Base-by-base conservation (phyloP, 30 jellyfish, hydroid and myxozoan species). In the Chrysaora quinquecirrha region DNA sequence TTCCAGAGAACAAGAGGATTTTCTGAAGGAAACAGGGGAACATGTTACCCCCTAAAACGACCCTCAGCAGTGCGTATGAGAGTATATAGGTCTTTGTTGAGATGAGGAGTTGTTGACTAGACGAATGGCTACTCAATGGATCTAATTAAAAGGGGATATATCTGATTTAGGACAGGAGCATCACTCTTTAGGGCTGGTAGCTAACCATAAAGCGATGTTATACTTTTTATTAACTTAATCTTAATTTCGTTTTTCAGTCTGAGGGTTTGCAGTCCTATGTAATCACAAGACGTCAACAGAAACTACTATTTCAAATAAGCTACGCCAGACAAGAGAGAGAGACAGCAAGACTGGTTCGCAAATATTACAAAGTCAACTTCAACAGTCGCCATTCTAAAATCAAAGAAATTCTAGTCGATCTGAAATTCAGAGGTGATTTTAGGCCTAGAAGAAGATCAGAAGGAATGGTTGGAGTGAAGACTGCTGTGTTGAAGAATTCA, bases 341-440 rank as follows among this genome's bases (percentile, higher is more conserved):
- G 34, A 58, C 95, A 19, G 71, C 34, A 33, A 28, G 89, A 25
- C 58, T 85, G 47, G 82, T 73, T 31, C 27, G 62, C 3, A 85
- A 75, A 50, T 85, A 73, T 63, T 62, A 60, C 74, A 74, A 74
- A 49, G 49, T 28, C 46, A 35, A 85, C 22, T 73, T 75, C 87
- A 35, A 66, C 9, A 25, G 50, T 0, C 95, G 73, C 32, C 71
- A 74, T 12, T 19, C 21, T 23, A 85, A 85, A 71, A 85, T 85
- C 28, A 52, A 76, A 49, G 95, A 85, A 49, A 50, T 85, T 16
- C 71, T 85, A 16, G 80, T 73, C n/a, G 95, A 85, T 48, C 68
- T 85, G 79, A 85, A 85, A 38, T 85, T 34, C 78, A 47, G 95
- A 64, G 95, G 95, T 20, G 95, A 85, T 49, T 85, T 85, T 34